Evolutionary conservation across 2,113 vertebrate genomes (phyloP).

Genomic region (Leptobrachium ailaonicum): DNA sequence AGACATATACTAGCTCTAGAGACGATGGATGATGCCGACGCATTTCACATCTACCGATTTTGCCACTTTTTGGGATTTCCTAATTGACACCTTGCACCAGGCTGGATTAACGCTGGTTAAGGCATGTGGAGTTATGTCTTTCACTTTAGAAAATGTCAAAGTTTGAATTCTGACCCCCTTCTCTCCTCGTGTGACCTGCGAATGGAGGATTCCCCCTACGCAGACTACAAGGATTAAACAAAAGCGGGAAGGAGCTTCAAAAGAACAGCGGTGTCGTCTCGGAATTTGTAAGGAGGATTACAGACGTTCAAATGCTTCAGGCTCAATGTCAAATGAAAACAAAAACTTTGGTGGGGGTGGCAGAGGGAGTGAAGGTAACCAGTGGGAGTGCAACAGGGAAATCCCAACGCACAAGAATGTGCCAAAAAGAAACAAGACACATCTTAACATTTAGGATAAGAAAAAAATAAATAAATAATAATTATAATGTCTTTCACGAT

Average conservation of each 20-base stretch:
- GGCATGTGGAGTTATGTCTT: too few species aligned
- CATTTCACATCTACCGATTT: too few species aligned
- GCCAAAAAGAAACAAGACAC: neutral
- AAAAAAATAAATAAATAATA: neutral
- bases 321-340: constrained; percentile 40
- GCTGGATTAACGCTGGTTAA: too few species aligned
- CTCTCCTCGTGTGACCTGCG: constrained; percentile 21
- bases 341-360: neutral
- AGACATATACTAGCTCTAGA: too few species aligned
- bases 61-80: too few species aligned
- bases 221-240: constrained; percentile 10
- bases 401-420: constrained; percentile 11
- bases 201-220: neutral
- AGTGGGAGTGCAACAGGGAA: constrained; percentile 8
- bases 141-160: neutral
- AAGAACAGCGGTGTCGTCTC: constrained; percentile 4
- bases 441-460: neutral
- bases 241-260: constrained; percentile 33
- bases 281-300: constrained; percentile 45
- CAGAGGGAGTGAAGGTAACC: constrained; percentile 17
- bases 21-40: too few species aligned
- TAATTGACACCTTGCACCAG: too few species aligned
- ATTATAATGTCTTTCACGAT: too few species aligned
- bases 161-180: neutral
- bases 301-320: constrained; percentile 36